These are phyloP conservation scores for Drosophila sechellia DNA, from an alignment of 1,140 invertebrate genomes.

Conservation along the genomic window DNA sequence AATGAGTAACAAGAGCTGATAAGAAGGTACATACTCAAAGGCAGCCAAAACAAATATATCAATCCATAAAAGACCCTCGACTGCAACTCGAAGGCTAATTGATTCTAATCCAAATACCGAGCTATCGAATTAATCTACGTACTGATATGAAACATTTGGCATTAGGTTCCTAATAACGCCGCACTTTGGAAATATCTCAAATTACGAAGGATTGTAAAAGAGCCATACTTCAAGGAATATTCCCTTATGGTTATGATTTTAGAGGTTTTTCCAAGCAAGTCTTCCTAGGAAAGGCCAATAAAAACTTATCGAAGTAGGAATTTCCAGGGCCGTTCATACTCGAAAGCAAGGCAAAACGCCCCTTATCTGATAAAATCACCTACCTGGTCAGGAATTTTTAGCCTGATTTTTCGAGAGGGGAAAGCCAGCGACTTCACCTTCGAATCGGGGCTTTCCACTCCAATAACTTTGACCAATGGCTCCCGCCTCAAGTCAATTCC, in stretches of 20 bases:
- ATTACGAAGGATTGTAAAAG: not conserved
- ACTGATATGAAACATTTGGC: not conserved
- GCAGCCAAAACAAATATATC: too few relatives aligned
- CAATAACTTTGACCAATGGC: slow-evolving; percentile 47
- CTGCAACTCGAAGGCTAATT: not conserved
- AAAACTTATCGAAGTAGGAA: not conserved
- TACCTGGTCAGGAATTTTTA: slow-evolving; percentile 12
- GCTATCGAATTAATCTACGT: not conserved
- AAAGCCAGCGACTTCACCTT: slow-evolving; percentile 39
- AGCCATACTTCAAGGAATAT: too few relatives aligned
- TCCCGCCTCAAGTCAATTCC: slow-evolving; percentile 15
- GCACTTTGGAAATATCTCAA: not conserved
- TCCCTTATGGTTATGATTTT: not conserved
- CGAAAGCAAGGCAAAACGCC: not conserved
- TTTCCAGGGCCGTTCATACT: not conserved
- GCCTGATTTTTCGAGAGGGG: slow-evolving; percentile 15
- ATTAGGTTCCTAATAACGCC: not conserved
- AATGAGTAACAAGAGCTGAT: slow-evolving; percentile 32
- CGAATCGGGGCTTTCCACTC: slow-evolving; percentile 41
- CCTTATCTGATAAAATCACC: slow-evolving; percentile 10
- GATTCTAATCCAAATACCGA: not conserved
- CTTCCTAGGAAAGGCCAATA: not conserved
- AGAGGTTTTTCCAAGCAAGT: not conserved
- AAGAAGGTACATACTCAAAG: not conserved
- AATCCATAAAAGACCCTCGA: not conserved